Evolutionary conservation across 2,888 invertebrate genomes (phyloP).

Genomic region (Tigriopus californicus): DNA sequence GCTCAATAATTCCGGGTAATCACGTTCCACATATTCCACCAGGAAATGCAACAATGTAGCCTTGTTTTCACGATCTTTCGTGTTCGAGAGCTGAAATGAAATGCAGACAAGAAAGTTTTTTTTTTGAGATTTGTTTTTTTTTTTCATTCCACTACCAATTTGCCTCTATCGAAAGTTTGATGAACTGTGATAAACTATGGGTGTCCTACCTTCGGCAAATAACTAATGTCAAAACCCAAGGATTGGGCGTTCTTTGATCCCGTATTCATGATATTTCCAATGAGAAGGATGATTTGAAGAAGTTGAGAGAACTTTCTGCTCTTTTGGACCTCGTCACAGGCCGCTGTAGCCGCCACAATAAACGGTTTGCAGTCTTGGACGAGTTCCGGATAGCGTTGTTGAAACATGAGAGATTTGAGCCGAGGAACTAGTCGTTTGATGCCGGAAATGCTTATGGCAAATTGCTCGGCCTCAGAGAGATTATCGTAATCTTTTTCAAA

Average conservation of each 20-base stretch:
- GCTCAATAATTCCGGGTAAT: constrained; percentile 61
- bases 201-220: constrained; percentile 61
- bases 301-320: constrained; percentile 78
- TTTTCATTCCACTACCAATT: not conserved
- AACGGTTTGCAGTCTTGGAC: constrained; percentile 73
- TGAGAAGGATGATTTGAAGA: constrained; percentile 62
- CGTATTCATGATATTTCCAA: constrained; percentile 94
- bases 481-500: constrained; percentile 38
- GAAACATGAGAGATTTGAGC: constrained; percentile 71
- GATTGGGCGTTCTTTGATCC: constrained; percentile 84
- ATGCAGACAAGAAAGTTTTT: constrained; percentile 18
- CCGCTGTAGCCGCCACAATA: constrained; percentile 83
- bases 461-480: constrained; percentile 81
- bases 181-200: not conserved
- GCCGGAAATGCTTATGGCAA: constrained; percentile 35
- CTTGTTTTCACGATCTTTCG: constrained; percentile 84
- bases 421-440: constrained; percentile 70
- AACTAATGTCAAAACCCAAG: constrained; percentile 89
- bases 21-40: constrained; percentile 64
- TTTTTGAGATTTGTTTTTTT: not conserved
- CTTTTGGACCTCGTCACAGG: constrained; percentile 76
- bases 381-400: constrained; percentile 65
- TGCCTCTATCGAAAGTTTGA: not conserved
- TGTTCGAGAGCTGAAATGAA: constrained; percentile 46
- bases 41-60: constrained; percentile 80